These are phyloP conservation scores for Cataglyphis hispanica DNA, from an alignment of 1,140 invertebrate species.

Conservation along the genomic window DNA sequence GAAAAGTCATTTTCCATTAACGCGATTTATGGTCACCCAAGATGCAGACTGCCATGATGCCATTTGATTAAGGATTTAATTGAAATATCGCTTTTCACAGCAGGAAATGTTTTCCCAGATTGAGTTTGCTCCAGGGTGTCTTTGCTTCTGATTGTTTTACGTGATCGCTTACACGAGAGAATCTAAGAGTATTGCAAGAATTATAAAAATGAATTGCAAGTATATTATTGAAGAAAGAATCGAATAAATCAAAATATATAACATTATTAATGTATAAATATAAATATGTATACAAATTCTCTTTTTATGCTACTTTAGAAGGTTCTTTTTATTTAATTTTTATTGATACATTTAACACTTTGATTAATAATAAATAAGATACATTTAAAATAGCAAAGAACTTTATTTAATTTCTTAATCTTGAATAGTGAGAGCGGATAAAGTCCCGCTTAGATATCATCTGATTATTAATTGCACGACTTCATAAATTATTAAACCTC, in stretches of 20 bases:
- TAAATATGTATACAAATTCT: neutral
- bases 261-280: constrained; percentile 4
- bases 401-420: neutral
- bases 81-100: constrained; percentile 46
- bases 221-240: neutral
- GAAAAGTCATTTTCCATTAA: constrained; percentile 66
- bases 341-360: neutral
- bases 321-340: neutral
- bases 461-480: neutral
- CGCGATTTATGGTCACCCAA: constrained; percentile 45
- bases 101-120: constrained; percentile 48
- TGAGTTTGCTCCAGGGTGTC: constrained; percentile 30
- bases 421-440: neutral
- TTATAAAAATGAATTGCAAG: constrained; percentile 17
- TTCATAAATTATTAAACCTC: neutral
- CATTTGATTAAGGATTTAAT: constrained; percentile 63
- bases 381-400: neutral
- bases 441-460: neutral
- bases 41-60: constrained; percentile 19
- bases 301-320: no score
- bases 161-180: constrained; percentile 12
- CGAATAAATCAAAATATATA: constrained; percentile 30
- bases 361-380: neutral
- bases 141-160: constrained; percentile 60
- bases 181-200: neutral